A percentile compares a stretch with the other conserved stretches of the same genome.
These are phyloP conservation scores for Hiodon tergisus DNA, from an alignment of 2,113 vertebrate species.

Conservation along the genomic window DNA sequence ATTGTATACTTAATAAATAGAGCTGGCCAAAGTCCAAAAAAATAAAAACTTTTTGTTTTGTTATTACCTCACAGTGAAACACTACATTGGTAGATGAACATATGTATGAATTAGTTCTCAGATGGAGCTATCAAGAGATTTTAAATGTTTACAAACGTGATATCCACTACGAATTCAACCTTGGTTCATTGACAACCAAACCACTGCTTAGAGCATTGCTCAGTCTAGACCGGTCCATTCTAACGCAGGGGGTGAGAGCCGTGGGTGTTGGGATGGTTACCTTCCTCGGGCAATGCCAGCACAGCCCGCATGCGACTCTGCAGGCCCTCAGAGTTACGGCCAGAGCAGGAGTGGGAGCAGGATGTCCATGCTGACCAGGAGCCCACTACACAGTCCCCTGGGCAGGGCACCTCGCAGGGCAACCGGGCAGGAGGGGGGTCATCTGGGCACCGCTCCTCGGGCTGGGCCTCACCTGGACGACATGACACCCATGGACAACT, in stretches of 20 bases:
- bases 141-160: too few relatives aligned
- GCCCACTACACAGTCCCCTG: conserved; percentile 67
- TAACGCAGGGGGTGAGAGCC: not conserved
- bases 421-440: conserved; percentile 45
- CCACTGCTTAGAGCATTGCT: too few relatives aligned
- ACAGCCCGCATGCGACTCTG: conserved; percentile 68
- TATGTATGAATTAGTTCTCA: too few relatives aligned
- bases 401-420: conserved; percentile 68
- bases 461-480: conserved; percentile 61
- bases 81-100: too few relatives aligned
- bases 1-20: too few relatives aligned
- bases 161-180: too few relatives aligned
- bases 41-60: too few relatives aligned
- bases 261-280: conserved; percentile 44
- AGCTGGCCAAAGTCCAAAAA: too few relatives aligned
- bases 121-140: too few relatives aligned
- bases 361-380: conserved; percentile 72
- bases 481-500: not conserved
- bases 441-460: conserved; percentile 58
- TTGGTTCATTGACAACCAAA: too few relatives aligned
- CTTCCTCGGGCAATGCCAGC: conserved; percentile 68
- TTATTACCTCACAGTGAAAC: too few relatives aligned
- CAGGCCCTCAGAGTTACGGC: conserved; percentile 64
- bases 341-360: conserved; percentile 74
- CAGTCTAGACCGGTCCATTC: too few relatives aligned